These are phyloP conservation scores for Proctacanthus coquilletti DNA, from an alignment of 1,140 invertebrate genomes.

Conservation along the genomic window DNA sequence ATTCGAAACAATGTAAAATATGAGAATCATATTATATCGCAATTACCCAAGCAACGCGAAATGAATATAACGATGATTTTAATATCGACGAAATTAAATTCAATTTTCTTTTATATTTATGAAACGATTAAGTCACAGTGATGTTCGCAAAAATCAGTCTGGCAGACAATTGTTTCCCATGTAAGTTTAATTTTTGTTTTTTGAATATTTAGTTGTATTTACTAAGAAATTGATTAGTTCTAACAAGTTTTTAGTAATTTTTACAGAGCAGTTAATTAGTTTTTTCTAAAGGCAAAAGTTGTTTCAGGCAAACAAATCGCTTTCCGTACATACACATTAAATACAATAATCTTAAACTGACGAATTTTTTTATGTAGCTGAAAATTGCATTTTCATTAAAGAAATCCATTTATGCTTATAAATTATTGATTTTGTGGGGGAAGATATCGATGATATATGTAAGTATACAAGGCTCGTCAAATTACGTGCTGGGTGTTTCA, in stretches of 20 bases:
- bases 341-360: constrained; percentile 4
- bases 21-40: not conserved
- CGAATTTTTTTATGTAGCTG: not conserved
- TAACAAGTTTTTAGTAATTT: too few species aligned
- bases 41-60: not conserved
- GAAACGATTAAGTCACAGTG: constrained; percentile 17
- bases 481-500: too few species aligned
- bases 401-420: too few species aligned
- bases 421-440: too few species aligned
- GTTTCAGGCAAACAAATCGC: not conserved
- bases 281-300: too few species aligned
- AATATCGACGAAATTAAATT: not conserved
- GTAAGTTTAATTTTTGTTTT: constrained; percentile 18
- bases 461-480: too few species aligned
- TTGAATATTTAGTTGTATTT: constrained; percentile 6
- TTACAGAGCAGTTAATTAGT: too few species aligned
- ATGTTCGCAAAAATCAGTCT: constrained; percentile 22
- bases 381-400: not conserved
- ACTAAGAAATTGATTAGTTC: constrained; percentile 4
- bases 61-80: not conserved
- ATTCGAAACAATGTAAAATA: not conserved
- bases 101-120: not conserved
- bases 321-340: not conserved
- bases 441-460: too few species aligned
- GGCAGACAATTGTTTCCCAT: constrained; percentile 30